Conservation (phyloP, 2,888 invertebrate genomes). For the Aphidoletes aphidimyza region DNA sequence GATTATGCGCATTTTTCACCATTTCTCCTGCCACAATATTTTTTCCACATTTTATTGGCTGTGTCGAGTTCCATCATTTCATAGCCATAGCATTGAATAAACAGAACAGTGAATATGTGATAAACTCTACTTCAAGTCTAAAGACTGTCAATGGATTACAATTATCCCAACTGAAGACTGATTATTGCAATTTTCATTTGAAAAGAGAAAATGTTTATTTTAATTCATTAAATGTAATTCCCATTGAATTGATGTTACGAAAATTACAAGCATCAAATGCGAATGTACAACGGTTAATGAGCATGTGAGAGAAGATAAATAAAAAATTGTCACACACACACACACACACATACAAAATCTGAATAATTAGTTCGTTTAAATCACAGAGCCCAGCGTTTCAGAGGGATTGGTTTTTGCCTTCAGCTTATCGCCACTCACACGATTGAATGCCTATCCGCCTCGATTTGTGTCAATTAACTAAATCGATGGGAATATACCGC, state of each 20-base stretch:
- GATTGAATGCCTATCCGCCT: too few relatives aligned
- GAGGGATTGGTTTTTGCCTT: too few relatives aligned
- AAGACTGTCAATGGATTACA: slow-evolving; percentile 29
- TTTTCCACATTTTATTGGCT: too few relatives aligned
- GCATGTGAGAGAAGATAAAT: neutral
- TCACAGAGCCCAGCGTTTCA: too few relatives aligned
- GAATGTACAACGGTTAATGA: neutral
- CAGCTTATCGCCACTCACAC: too few relatives aligned
- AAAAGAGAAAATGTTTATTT: neutral
- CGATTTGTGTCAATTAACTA: neutral
- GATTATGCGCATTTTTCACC: too few relatives aligned
- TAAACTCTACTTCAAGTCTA: neutral
- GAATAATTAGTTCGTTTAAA: too few relatives aligned
- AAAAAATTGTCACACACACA: too few relatives aligned
- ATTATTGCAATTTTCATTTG: neutral
- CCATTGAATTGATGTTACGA: neutral
- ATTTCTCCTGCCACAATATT: too few relatives aligned
- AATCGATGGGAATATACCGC: too few relatives aligned
- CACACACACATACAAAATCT: too few relatives aligned
- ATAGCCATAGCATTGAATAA: neutral
- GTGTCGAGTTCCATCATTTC: too few relatives aligned
- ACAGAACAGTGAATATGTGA: neutral
- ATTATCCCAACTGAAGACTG: slow-evolving; percentile 24
- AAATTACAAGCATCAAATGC: neutral
- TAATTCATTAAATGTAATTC: neutral